A percentile compares a stretch with the other conserved stretches of the same genome.
phyloP scores from a whole-genome alignment of 2,113 vertebrate genomes.

The Tangachromis dhanisi region DNA sequence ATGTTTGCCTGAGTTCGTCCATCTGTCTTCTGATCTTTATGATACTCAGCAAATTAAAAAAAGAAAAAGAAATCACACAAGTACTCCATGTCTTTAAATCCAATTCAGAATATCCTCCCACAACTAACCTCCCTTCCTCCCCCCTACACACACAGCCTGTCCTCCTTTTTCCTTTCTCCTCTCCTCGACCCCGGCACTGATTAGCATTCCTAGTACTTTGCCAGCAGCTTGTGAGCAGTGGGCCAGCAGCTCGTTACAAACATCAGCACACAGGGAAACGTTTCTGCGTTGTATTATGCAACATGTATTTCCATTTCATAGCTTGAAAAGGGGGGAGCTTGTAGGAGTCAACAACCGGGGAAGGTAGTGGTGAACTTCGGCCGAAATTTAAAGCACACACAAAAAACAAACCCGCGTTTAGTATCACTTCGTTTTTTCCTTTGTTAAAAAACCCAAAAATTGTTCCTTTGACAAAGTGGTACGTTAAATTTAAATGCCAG shows the following conservation, averaged over 20 bases:
- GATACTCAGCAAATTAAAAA: background rate
- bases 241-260: slow-evolving; percentile 2
- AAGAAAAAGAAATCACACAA: background rate
- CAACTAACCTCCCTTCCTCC: background rate
- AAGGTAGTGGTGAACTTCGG: background rate
- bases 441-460: background rate
- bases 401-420: background rate
- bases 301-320: slow-evolving; percentile 10
- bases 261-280: background rate
- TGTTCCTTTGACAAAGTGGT: background rate
- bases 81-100: background rate
- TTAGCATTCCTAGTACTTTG: background rate
- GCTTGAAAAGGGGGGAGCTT: background rate
- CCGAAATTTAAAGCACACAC: background rate
- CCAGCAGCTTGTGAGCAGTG: slow-evolving; percentile 12
- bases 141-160: background rate
- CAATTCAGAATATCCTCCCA: background rate
- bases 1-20: background rate
- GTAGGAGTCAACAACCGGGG: background rate
- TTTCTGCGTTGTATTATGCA: slow-evolving; percentile 51
- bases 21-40: background rate
- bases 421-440: background rate
- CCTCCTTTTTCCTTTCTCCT: background rate
- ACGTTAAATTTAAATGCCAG: background rate
- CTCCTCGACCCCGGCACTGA: background rate